phyloP scores from a whole-genome alignment of 92 coral and sea anemone genomes.

The Montipora capitata region DNA sequence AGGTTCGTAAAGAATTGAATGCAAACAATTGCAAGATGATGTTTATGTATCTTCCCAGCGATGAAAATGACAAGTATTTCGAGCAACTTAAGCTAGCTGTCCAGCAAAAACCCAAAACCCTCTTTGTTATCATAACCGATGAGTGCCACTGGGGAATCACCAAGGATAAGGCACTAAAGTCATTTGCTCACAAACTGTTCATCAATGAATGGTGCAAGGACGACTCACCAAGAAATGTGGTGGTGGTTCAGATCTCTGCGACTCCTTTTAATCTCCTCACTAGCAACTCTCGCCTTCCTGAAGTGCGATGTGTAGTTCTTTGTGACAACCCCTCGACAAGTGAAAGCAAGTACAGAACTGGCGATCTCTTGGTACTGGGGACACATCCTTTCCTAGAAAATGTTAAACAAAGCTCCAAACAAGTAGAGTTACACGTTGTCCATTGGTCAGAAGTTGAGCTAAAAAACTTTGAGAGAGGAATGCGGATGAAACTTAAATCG shows the following conservation, averaged over 20 bases:
- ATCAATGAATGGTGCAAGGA: conserved; percentile 65
- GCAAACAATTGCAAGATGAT: too few species aligned
- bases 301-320: conserved; percentile 2
- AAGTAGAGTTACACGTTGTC: conserved; percentile 61
- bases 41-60: conserved; percentile 62
- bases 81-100: conserved; percentile 29
- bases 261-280: conserved; percentile 69
- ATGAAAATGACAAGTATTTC: conserved; percentile 36
- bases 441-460: conserved; percentile 70
- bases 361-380: conserved; percentile 13
- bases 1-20: too few species aligned
- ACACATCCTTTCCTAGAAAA: neutral
- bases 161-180: conserved; percentile 36
- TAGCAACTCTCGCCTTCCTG: conserved; percentile 62
- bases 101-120: conserved; percentile 37
- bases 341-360: neutral
- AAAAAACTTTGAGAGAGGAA: conserved; percentile 61
- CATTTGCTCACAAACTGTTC: conserved; percentile 59
- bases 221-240: conserved; percentile 47
- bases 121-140: conserved; percentile 62
- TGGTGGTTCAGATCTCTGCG: conserved; percentile 64
- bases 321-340: neutral
- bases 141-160: conserved; percentile 77
- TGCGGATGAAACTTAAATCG: conserved; percentile 59
- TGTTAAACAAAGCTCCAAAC: neutral